Base-by-base conservation (phyloP, 35 echinoderm and acorn worm genomes). In the Acanthaster planci region DNA sequence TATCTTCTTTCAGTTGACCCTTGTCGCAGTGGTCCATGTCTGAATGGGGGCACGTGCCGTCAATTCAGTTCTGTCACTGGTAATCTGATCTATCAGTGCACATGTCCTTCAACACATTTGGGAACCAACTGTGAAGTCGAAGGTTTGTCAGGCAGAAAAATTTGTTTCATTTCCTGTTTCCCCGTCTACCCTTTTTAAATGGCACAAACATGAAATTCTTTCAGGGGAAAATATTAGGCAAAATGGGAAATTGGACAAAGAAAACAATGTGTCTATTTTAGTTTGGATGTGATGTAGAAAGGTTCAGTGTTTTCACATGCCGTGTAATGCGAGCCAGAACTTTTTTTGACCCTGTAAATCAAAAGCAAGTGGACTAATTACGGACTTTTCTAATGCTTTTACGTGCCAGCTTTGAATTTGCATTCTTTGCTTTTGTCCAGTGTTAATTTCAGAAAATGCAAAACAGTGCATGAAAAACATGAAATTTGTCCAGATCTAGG, bases 111-210 rank as follows among this genome's bases (percentile, higher is more conserved):
- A 47, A 47, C 42, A 6, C 42, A 47, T 47, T 2, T 8, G 5
- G 60, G 60, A 68, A 34, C 60, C 19, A 68, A 68, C 60, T 68
- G 60, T 68, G 60, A 68, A 34, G 10, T 60, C 21, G 19, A 7
- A 23, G 32, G 60, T 68, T 47, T 47, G 42, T 47, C 12, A 12
- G 12, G 42, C 4, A 47, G n/a, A n/a, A n/a, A n/a, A n/a, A n/a
- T n/a, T n/a, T n/a, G n/a, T n/a, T n/a, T n/a, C n/a, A n/a, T n/a
- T n/a, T n/a, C n/a, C 4, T 21, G 55, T 58, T 21, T 12, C 14
- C 21, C 52, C 52, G 21, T 21, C 21, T 14, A 14, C 21, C 21
- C 10, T 55, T 55, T 55, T 0, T 0, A 55, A 55, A 55, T 14
- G 21, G 52, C 10, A 55, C 52, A 55, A 21, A 14, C 52, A 55